Conservation (phyloP, 2,113 vertebrate genomes). For the Platysternon megacephalum region DNA sequence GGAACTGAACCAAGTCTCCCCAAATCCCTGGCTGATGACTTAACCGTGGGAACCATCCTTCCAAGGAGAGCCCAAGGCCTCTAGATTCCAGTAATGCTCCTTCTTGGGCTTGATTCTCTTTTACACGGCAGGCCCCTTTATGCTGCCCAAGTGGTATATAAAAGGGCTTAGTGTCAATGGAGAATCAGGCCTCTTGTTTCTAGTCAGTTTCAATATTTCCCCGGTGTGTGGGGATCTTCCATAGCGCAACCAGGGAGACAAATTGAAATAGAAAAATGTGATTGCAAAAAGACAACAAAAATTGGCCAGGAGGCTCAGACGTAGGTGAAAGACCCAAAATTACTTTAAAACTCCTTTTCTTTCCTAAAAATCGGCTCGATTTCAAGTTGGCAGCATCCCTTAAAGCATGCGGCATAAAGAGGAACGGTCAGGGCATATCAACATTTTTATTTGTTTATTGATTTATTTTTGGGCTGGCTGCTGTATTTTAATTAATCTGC, state of each 20-base stretch:
- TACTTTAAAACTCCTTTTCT: not conserved
- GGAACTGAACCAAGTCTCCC: not conserved
- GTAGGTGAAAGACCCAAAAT: not conserved
- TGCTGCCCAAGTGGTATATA: not conserved
- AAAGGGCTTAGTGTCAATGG: not conserved
- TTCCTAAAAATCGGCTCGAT: not conserved
- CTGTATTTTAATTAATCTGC: conserved; percentile 60
- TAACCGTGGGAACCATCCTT: not conserved
- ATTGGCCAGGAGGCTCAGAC: not conserved
- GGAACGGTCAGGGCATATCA: conserved; percentile 62
- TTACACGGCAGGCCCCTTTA: not conserved
- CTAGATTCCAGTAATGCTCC: not conserved
- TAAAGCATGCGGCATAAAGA: not conserved
- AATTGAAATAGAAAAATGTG: not conserved
- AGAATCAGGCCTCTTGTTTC: not conserved
- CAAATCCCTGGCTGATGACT: not conserved
- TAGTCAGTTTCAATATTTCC: not conserved
- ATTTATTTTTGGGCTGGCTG: not conserved
- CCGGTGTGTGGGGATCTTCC: not conserved
- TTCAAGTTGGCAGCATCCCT: not conserved
- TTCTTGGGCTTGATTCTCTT: not conserved
- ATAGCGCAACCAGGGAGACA: not conserved
- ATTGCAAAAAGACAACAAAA: not conserved
- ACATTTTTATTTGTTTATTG: not conserved
- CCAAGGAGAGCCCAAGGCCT: not conserved